Base-by-base conservation (phyloP, 1,140 invertebrate species). In the Caerostris extrusa region DNA sequence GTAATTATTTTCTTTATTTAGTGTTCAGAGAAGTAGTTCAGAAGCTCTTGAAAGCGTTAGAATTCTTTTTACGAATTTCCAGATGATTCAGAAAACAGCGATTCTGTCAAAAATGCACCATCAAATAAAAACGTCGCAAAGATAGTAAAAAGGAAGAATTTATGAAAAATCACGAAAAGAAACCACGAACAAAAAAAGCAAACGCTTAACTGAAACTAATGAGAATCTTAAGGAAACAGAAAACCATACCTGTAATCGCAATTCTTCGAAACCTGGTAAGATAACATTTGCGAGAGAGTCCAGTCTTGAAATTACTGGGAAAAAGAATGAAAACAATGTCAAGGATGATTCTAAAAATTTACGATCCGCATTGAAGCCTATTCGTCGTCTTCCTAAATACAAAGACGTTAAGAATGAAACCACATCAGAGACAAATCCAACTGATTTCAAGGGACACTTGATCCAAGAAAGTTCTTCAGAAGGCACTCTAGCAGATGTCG, bases 1-100 rank as follows among this genome's bases (percentile, higher is more conserved):
- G 4, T 14, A 64, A 14, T 64, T 10, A 2, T 64, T 14, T 64
- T 64, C 12, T 77, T 50, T 77, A 12, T 77, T 77, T 77, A 77
- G 34, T 77, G 50, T 12, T 53, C 71, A 77, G 53, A 53, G 7
- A 3, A 53, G 5, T 50, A 53, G 34, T 53, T 50, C 34, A 5
- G 34, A 77, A 50, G 50, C 34, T 12, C 3, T 53, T 50, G 71
- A 53, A 7, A 34, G 17, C 7, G 19, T 34, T 7, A 19, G 19
- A 34, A 57, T 90, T 8, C 4, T 90, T 19, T 90, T 19, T 90
- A 90, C 56, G 88, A 90, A 56, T 90, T 90, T 71, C 67, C 88
- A 10, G 88, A 90, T n/a, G 88, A 85, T 60, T 58, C 56, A 17
- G 83, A 85, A 19, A 58, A 7, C 19, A 7, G n/a, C 7, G 17